Base-by-base conservation (phyloP, 1,140 invertebrate species). In the Babylonia areolata region DNA sequence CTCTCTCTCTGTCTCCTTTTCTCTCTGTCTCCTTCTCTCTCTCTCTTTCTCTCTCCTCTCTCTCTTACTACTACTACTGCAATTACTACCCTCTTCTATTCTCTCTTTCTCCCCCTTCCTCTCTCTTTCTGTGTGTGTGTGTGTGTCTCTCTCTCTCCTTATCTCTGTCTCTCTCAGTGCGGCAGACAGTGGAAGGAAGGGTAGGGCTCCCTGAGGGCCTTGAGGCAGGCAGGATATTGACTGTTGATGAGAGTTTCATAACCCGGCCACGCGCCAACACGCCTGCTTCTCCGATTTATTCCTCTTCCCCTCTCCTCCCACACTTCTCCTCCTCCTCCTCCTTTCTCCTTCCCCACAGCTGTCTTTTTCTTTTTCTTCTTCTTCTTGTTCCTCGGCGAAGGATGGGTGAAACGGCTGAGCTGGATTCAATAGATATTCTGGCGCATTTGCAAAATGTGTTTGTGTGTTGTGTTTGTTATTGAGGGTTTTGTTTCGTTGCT, bases 231-330 rank as follows among this genome's bases (percentile, higher is more conserved):
- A 35, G 31, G 12, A 58, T 81, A 58, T 81, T 81, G 46, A 58
- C 54, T 81, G 80, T 81, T 81, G 46, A 64, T 81, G 46, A 58
- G 80, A 58, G 39, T 81, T 54, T 81, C 54, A 77, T 77, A 77
- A 77, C 75, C 73, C 37, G 20, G 75, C 37, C 75, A 77, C 75
- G 75, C 37, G 35, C 75, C 75, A 2, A 28, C 75, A 39, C 35
- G 35, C 80, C 54, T 58, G 31, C 40, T 54, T 3, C 33, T 37
- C n/a, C n/a, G n/a, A n/a, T n/a, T n/a, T n/a, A n/a, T n/a, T n/a
- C 20, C 75, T 78, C 31, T 78, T 35, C 28, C 71, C 28, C 71
- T 75, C 11, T 42, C 28, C 75, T 28, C 40, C 33, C 35, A 9
- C 75, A 9, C 75, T 33, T 3, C 3, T 31, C 3, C 75, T 12